Base-by-base conservation (phyloP, 2,113 vertebrate genomes). In the Neodontobutis hainanensis region DNA sequence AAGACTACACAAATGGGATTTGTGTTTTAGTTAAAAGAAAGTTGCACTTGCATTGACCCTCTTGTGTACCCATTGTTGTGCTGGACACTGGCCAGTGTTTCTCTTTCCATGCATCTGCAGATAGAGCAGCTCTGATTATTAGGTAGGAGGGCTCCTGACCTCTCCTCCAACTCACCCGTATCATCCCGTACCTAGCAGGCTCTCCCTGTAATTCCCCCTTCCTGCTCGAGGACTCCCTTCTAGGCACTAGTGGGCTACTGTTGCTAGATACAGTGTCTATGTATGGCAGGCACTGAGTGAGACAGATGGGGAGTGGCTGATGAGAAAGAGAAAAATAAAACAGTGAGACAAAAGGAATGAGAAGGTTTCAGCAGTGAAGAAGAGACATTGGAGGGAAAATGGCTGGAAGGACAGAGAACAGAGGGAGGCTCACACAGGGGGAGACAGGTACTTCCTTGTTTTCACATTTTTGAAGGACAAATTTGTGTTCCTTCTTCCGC, bases 201-300 rank as follows among this genome's bases (percentile, higher is more conserved):
- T 38, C 73, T 74, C 71, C 70, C 64, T 11, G 0, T 53, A 61
- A 64, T 36, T 73, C 76, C 75, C 72, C 81, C 65, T 78, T 27
- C 70, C 61, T 36, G 63, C 70, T 73, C 15, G 40, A 88, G 80
- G 88, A 86, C 81, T 88, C 76, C 82, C 75, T 60, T 51, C 68
- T 72, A 84, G 84, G 80, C 85, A 71, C 84, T 83, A 75, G 81
- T 61, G 61, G 82, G 83, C 89, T 92, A 91, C 89, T 92, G 90
- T 90, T 91, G 85, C 83, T 92, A 88, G 90, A 92, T 90, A 92
- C 84, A 47, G 89, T 92, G 90, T 92, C 90, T 88, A 87, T 84
- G 87, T 79, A 89, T 85, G 85, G 85, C 83, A 88, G 83, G 69
- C 72, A 55, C 62, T 87, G 75, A 87, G 83, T 77, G 82, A 90